Base-by-base conservation (phyloP, 2,888 invertebrate genomes). In the Mamestra brassicae region DNA sequence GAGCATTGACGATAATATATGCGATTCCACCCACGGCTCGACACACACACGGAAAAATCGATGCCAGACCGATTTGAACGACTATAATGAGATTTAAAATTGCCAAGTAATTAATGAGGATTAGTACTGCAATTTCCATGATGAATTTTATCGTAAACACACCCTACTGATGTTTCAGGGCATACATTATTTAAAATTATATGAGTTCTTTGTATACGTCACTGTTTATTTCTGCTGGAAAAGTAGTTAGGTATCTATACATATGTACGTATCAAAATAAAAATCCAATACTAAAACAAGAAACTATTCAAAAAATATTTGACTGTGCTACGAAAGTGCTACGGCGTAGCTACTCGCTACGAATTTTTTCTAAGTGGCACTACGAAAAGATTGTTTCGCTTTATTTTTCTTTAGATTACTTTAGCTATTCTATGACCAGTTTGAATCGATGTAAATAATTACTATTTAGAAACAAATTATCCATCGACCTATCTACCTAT, bases 81-180 rank as follows among this genome's bases (percentile, higher is more conserved):
- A 91, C 92, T 92, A 92, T 94, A 95, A 95, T 94, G 95, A 93
- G 93, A 95, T 94, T 95, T 95, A 94, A 95, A 95, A 94, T 93
- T 92, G 93, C 90, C 89, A 92, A 91, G 93, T 94, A 94, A 94
- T 95, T 95, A 94, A 95, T 94, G 94, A 92, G 93, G 94, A 94
- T 95, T 95, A 95, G 95, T 90, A 87, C 83, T 74, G 88, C 79
- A 87, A 87, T 85, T 85, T 85, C 85, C 82, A 78, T 89, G 88
- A 92, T 90, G 85, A 85, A 91, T 90, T 88, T 84, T 75, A 80
- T 78, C 78, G 74, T 67, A 75, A 63, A 60, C 34, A 52, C 65
- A 80, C 78, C 79, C 80, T 76, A 81, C 67, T 42, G 8, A 6
- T 72, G 47, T 70, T 63, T 61, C 64, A 17, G 61, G 52, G 38